Percentiles rank a stretch among this genome's conserved stretches.
Conservation (phyloP, 2,888 invertebrate species). For the Xanthia togata region DNA sequence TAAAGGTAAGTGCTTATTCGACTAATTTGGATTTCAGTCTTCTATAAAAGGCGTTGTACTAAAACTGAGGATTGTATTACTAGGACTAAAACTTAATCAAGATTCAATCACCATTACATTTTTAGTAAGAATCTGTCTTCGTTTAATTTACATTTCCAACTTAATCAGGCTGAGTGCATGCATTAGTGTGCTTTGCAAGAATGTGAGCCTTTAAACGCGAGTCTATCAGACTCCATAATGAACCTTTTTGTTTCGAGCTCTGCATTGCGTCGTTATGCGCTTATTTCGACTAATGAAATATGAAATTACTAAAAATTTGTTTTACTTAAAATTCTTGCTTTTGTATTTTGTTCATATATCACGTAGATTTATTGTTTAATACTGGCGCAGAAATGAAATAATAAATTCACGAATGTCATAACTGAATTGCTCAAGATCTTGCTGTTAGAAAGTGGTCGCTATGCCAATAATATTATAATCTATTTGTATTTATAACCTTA, state of each 20-base stretch:
- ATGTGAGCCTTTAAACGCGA: constrained; percentile 25
- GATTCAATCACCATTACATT: constrained; percentile 26
- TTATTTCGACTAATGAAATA: constrained; percentile 45
- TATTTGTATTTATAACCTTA: not conserved
- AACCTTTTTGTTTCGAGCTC: constrained; percentile 51
- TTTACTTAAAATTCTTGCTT: constrained; percentile 7
- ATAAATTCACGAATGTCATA: constrained; percentile 50
- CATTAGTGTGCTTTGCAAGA: constrained; percentile 40
- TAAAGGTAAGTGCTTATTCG: constrained; percentile 15
- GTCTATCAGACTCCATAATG: constrained; percentile 43
- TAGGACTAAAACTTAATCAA: constrained; percentile 22
- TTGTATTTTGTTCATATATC: constrained; percentile 27
- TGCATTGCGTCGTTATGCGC: constrained; percentile 55
- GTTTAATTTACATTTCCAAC: constrained; percentile 25
- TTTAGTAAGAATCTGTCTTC: constrained; percentile 21
- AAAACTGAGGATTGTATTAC: constrained; percentile 18
- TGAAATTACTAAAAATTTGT: constrained; percentile 3
- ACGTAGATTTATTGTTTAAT: constrained; percentile 38
- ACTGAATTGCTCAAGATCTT: constrained; percentile 6
- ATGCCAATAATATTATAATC: constrained; percentile 30
- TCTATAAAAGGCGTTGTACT: constrained; percentile 17
- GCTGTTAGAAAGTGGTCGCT: constrained; percentile 10
- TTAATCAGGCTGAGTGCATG: constrained; percentile 51
- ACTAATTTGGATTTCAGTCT: constrained; percentile 30
- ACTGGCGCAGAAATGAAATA: constrained; percentile 25